Percentiles rank a stretch among this genome's conserved stretches.
These are phyloP conservation scores for Stenurella melanura DNA, from an alignment of 2,888 invertebrate genomes.

Conservation along the genomic window DNA sequence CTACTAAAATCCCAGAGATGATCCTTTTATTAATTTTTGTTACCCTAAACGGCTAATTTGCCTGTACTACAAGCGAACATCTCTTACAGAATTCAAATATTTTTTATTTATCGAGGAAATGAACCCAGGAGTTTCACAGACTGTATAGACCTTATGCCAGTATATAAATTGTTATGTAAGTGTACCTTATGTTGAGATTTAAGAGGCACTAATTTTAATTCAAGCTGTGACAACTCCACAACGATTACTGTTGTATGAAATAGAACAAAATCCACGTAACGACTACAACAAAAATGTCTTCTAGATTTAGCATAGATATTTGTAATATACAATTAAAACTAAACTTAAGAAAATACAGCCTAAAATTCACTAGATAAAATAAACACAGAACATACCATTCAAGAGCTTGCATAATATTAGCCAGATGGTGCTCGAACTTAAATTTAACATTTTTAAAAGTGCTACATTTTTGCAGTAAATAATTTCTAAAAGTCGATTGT, in stretches of 20 bases:
- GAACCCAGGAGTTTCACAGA: no score
- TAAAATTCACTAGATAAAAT: slow-evolving; percentile 10
- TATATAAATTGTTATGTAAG: no score
- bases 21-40: no score
- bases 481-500: slow-evolving; percentile 1
- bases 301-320: slow-evolving; percentile 17
- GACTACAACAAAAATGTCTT: not conserved
- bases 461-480: slow-evolving; percentile 22
- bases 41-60: no score
- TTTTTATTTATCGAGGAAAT: no score
- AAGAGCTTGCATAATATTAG: slow-evolving; percentile 30
- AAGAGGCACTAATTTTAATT: not conserved
- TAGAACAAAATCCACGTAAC: not conserved
- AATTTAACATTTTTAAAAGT: slow-evolving; percentile 8
- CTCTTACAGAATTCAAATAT: no score
- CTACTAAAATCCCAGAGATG: no score
- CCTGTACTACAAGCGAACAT: no score
- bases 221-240: not conserved
- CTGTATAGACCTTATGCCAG: no score
- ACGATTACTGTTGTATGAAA: not conserved
- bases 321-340: slow-evolving; percentile 8
- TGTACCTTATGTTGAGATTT: no score
- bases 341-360: slow-evolving; percentile 1
- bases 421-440: slow-evolving; percentile 13
- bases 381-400: slow-evolving; percentile 22